Base-by-base conservation (phyloP, 2,888 invertebrate genomes). In the Athalia rosae region DNA sequence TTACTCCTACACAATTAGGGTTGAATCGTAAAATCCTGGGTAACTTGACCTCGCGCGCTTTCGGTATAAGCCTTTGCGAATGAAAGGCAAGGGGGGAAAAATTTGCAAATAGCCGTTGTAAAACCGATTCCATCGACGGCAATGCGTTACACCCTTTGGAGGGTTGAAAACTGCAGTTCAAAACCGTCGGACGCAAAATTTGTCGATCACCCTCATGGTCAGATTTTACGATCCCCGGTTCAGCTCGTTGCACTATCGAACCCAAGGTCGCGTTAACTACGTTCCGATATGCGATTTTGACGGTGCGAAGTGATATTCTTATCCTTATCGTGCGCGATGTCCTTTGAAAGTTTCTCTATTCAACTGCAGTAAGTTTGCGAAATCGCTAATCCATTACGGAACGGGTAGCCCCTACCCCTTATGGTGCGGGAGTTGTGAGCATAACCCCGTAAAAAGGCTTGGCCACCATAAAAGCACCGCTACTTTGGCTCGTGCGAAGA, bases 1-100 rank as follows among this genome's bases (percentile, higher is more conserved):
- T 67, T 67, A n/a, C 86, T 86, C 86, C 87, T 88, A 86, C 87
- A 86, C 86, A 87, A 89, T 88, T 87, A 85, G 88, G 87, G 87
- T 88, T 87, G 88, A 87, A 88, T 86, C 87, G 81, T 87, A 86
- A 87, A 87, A 85, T 81, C 79, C 79, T 80, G 82, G 58, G 58
- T 13, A 45, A 13, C 82, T 79, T 79, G 80, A 58, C 83, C 85
- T 85, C 84, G 84, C 78, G 71, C 56, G 56, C 28, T 71, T 79
- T 79, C 76, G 45, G 62, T 76, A 50, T 80, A 85, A 87, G 85
- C 86, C 87, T 86, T 86, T 87, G 86, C 84, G 79, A 82, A 83
- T 81, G 83, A 82, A 79, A 80, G 15, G 74, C n/a, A 61, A 63
- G 15, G 63, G 15, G 63, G 63, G 74, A 78, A 83, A 78, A 83